phyloP scores from a whole-genome alignment of 2,113 vertebrate species.

The Tiliqua scincoides region DNA sequence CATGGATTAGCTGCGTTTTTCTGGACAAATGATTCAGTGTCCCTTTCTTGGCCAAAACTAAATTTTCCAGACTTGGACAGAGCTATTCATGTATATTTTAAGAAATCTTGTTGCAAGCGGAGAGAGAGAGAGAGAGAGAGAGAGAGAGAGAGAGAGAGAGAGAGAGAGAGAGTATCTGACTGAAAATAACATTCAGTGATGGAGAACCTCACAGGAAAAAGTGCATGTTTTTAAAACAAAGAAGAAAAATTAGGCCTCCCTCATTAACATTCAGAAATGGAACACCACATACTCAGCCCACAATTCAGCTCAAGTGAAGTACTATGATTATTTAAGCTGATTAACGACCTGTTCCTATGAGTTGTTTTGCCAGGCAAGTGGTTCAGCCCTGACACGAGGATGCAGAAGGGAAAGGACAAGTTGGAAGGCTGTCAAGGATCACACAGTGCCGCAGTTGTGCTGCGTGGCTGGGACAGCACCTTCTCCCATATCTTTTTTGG shows the following conservation, averaged over 20 bases:
- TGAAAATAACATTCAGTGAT: constrained; percentile 36
- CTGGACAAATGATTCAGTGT: constrained; percentile 69
- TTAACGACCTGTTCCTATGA: not conserved
- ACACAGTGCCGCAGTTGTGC: not conserved
- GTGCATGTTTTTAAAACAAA: not conserved
- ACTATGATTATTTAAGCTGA: not conserved
- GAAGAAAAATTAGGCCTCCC: not conserved
- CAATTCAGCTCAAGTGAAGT: not conserved
- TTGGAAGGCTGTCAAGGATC: not conserved
- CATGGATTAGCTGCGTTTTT: constrained; percentile 58
- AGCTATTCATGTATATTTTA: not conserved
- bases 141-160: constrained; percentile 28
- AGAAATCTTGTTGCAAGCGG: constrained; percentile 52
- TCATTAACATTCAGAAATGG: constrained; percentile 13
- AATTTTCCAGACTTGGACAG: constrained; percentile 66
- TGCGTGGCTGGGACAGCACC: not conserved
- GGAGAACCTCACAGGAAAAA: constrained; percentile 42
- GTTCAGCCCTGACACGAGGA: not conserved
- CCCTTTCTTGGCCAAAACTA: constrained; percentile 63
- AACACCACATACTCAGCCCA: not conserved
- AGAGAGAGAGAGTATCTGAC: constrained; percentile 23
- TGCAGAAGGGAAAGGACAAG: not conserved
- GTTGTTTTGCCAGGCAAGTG: not conserved
- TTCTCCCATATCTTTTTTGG: no score
- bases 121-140: constrained; percentile 48